A percentile compares a stretch with the other conserved stretches of the same genome.
phyloP scores from a whole-genome alignment of 2,888 invertebrate genomes.

The Blomia tropicalis region DNA sequence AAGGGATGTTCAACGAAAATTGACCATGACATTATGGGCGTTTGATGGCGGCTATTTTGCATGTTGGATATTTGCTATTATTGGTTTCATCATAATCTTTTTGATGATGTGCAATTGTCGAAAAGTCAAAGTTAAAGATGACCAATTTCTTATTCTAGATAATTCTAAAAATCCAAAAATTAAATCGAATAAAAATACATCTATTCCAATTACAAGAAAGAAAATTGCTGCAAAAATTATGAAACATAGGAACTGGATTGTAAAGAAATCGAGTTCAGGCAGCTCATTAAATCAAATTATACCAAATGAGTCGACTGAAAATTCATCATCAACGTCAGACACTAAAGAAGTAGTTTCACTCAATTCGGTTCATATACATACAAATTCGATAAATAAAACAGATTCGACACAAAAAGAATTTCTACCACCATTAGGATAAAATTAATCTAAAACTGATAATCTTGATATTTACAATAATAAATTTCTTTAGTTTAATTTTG shows the following conservation, averaged over 20 bases:
- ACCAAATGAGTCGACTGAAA: not conserved
- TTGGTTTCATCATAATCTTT: not conserved
- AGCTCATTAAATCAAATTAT: not conserved
- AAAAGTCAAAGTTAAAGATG: not conserved
- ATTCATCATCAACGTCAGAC: too few species aligned
- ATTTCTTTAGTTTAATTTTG: too few species aligned
- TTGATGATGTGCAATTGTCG: not conserved
- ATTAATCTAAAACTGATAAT: too few species aligned
- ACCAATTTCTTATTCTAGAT: not conserved
- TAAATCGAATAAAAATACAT: not conserved
- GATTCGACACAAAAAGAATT: too few species aligned
- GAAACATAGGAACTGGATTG: not conserved
- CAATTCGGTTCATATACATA: too few species aligned
- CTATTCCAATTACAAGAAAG: not conserved
- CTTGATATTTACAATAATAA: too few species aligned
- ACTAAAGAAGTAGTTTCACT: too few species aligned
- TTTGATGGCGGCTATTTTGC: not conserved
- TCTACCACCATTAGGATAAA: not conserved
- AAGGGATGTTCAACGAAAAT: not conserved
- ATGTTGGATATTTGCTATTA: not conserved
- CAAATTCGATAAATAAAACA: not conserved
- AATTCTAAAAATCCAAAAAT: not conserved
- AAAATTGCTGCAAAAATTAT: not conserved
- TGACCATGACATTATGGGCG: not conserved
- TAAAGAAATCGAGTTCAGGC: not conserved